Evolutionary conservation across 2,888 invertebrate genomes (phyloP), one percentile per base, ranked within the genome.

Genomic region (Ecliptopera silaceata): DNA sequence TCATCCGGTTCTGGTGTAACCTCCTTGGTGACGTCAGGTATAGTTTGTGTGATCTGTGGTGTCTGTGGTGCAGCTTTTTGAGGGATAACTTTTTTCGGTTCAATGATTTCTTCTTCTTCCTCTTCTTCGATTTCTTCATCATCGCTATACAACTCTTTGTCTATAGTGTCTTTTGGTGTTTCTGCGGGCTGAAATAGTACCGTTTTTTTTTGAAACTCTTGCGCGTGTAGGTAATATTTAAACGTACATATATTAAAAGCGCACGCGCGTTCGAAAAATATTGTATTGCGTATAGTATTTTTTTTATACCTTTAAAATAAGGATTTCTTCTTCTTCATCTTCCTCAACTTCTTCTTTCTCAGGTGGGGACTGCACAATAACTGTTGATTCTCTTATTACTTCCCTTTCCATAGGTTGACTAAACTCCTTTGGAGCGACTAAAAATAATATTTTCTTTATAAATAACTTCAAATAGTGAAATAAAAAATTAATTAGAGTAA

Each of bases 141-240:
- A 48, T 88, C 88, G 47, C 84, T 85, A 60, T 82, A 86, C 22
- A 84, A 64, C 60, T 90, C 88, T 70, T 83, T 83, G 36, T 82
- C 76, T 34, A 76, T 65, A 32, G 70, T 64, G 34, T 71, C 57
- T 63, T 70, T 63, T 54, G 63, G 55, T 22, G 63, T 44, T 54
- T 68, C 60, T 13, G 54, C 54, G 31, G 70, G 71, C 83, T 84
- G 74, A 58, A 70, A 69, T 44, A 46, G 26, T 8, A 29, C 29
- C 42, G 18, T 45, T 38, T 15, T 36, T 36, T 15, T n/a, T n/a
- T n/a, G n/a, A n/a, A n/a, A n/a, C n/a, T n/a, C n/a, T n/a, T n/a
- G n/a, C n/a, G n/a, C n/a, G n/a, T n/a, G n/a, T n/a, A n/a, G n/a
- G n/a, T n/a, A n/a, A n/a, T n/a, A n/a, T n/a, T n/a, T n/a, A n/a